Conservation (phyloP, 2,888 invertebrate species). For the Sinohyriopsis cumingii region DNA sequence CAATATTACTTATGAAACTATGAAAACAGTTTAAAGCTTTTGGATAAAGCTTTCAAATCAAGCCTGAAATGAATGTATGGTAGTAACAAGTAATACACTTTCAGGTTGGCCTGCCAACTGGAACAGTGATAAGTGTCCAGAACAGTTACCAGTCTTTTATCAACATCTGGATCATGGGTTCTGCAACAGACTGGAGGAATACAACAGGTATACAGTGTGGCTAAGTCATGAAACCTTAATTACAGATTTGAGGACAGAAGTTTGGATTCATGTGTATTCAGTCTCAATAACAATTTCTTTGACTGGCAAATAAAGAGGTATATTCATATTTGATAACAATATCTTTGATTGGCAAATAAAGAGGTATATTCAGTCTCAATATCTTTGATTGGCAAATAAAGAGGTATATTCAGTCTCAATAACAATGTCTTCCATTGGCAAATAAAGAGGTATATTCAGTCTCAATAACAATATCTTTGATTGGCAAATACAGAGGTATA, state of each 20-base stretch:
- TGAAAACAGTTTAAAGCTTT: neutral
- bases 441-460: no score
- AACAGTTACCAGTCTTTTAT: conserved; percentile 47
- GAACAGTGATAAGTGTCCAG: conserved; percentile 47
- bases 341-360: neutral
- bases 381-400: neutral
- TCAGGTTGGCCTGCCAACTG: conserved; percentile 51
- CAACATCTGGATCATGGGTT: conserved; percentile 54
- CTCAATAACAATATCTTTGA: no score
- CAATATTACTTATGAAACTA: neutral
- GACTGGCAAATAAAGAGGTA: neutral
- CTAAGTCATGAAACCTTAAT: neutral
- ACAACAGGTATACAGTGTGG: conserved; percentile 35
- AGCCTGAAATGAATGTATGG: neutral
- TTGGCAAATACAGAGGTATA: neutral
- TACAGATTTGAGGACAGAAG: neutral
- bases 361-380: no score
- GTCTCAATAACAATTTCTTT: no score
- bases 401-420: no score
- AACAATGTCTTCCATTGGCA: no score
- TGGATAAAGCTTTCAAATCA: neutral
- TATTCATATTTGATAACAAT: no score
- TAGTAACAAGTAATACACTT: conserved; percentile 2
- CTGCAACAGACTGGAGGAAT: conserved; percentile 37
- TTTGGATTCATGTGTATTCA: no score